Evolutionary conservation across 92 coral and sea anemone species (phyloP).

Genomic region (Galaxea fascicularis): DNA sequence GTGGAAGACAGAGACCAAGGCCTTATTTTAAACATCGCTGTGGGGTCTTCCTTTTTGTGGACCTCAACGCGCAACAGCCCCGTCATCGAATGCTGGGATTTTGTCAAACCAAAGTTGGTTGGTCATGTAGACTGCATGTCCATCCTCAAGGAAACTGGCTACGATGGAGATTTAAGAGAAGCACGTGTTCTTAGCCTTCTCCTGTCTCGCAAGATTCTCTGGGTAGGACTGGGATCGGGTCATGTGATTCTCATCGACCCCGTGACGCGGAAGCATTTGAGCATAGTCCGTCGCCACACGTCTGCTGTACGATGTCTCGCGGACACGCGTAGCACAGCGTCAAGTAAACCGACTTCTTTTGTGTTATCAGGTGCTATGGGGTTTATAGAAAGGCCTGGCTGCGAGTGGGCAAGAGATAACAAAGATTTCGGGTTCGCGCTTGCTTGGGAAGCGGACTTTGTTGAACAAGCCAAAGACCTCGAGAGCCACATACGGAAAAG

Average conservation of each 20-base stretch:
- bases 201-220: slow-evolving; percentile 67
- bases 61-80: slow-evolving; percentile 85
- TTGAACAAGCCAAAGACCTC: slow-evolving; percentile 78
- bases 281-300: slow-evolving; percentile 83
- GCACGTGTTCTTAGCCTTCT: slow-evolving; percentile 91
- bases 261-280: slow-evolving; percentile 72
- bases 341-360: slow-evolving; percentile 75
- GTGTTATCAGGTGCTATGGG: slow-evolving; percentile 97
- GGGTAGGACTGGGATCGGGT: slow-evolving; percentile 97
- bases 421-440: slow-evolving; percentile 87
- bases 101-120: slow-evolving; percentile 58
- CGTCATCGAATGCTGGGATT: slow-evolving; percentile 85
- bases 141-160: slow-evolving; percentile 65
- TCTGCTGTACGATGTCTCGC: slow-evolving; percentile 93
- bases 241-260: slow-evolving; percentile 89
- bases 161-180: slow-evolving; percentile 68
- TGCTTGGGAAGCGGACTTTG: slow-evolving; percentile 94
- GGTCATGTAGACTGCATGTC: slow-evolving; percentile 81
- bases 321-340: slow-evolving; percentile 69
- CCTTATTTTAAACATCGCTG: slow-evolving; percentile 86
- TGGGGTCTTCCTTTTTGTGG: slow-evolving; percentile 80
- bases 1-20: slow-evolving; percentile 69
- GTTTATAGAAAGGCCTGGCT: slow-evolving; percentile 80
- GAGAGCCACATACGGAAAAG: slow-evolving; percentile 77
- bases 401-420: slow-evolving; percentile 57